Evolutionary conservation across 2,797 vertebrate genomes (phyloP), one percentile per base, ranked within the genome.

Genomic region (Semotilus atromaculatus): DNA sequence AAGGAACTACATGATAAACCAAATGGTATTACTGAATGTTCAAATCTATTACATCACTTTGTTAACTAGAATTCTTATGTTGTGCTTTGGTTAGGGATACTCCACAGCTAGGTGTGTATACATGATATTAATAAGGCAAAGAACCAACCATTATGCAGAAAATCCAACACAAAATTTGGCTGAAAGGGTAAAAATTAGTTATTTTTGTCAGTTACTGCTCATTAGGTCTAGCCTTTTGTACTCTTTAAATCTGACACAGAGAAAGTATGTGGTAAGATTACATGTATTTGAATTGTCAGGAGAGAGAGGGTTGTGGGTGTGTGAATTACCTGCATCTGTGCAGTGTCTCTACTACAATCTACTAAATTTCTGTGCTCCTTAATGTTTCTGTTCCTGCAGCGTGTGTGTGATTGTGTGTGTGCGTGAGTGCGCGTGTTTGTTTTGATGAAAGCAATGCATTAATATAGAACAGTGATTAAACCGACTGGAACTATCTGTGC

Each of bases 1-100:
- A 97, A 97, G 86, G 96, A 97, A 90, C 94, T 94, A 60, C 92
- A 94, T 60, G 93, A 94, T 36, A 94, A 95, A 58, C 88, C 93
- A 0, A 92, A 95, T 2, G 94, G 95, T 96, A 92, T 36, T n/a
- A 0, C 58, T 43, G 21, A 16, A 23, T 13, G 1, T 23, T 55
- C 4, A 48, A 48, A 48, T 48, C 14, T 48, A 48, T 48, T 48
- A 16, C 45, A 48, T 48, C 4, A 16, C 14, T 45, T 43, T 43
- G 13, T 45, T 45, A 45, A 14, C 43, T 14, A 45, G 43, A 45
- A 45, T 14, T 4, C 13, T 5, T 45, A 45, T 45, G 43, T 45
- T 45, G 43, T 45, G 14, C 3, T 45, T 45, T 45, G 13, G 43
- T 64, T 64, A 7, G 26, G 26, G 8, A 64, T 62, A 16, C 29